Evolutionary conservation across 1,140 invertebrate genomes (phyloP).

Genomic region (Drosophila nigrodunni): DNA sequence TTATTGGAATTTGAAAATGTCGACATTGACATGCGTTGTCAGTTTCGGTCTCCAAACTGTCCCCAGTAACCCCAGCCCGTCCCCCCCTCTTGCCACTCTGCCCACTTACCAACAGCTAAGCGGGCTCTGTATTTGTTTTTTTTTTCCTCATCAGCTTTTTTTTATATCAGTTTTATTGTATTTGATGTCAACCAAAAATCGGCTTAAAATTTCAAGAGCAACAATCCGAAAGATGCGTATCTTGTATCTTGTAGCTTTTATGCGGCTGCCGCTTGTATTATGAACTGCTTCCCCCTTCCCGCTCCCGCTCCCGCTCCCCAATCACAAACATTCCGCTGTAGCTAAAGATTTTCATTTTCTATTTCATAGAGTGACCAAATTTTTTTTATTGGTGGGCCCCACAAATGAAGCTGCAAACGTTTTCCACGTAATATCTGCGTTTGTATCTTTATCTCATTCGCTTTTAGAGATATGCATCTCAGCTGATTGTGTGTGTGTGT

Average conservation of each 20-base stretch:
- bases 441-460: not conserved
- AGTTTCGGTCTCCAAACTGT: slow-evolving; percentile 23
- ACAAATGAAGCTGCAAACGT: slow-evolving; percentile 32
- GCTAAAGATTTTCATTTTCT: slow-evolving; percentile 49
- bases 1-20: slow-evolving; percentile 71
- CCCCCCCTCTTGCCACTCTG: no score
- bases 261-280: slow-evolving; percentile 32
- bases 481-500: slow-evolving; percentile 15
- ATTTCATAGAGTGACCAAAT: slow-evolving; percentile 48
- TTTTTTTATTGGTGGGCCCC: slow-evolving; percentile 6
- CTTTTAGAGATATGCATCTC: slow-evolving; percentile 59
- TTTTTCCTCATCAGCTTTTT: not conserved
- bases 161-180: slow-evolving; percentile 68
- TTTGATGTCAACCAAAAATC: slow-evolving; percentile 70
- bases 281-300: not conserved
- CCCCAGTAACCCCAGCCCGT: not conserved
- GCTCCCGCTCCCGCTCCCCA: slow-evolving; percentile 1
- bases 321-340: not conserved
- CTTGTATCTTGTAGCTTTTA: slow-evolving; percentile 58
- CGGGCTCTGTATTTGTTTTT: not conserved
- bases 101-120: not conserved
- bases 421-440: slow-evolving; percentile 23
- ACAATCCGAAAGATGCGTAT: slow-evolving; percentile 72
- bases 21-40: slow-evolving; percentile 53
- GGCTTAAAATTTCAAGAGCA: slow-evolving; percentile 69